Base-by-base conservation (phyloP, 2,113 vertebrate genomes). In the Nothocercus julius region DNA sequence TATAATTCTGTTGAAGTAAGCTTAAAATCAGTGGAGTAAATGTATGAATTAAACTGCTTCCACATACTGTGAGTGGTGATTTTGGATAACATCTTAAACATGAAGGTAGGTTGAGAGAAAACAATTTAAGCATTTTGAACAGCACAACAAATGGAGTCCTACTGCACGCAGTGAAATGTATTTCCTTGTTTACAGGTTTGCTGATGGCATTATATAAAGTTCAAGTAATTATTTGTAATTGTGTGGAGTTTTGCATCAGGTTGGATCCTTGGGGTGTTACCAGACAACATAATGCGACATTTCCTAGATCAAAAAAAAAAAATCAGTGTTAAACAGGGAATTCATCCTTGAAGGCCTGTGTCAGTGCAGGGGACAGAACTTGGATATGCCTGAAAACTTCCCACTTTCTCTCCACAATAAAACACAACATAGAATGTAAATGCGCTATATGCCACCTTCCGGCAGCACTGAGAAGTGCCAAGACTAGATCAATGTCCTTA, bases 281-380 rank as follows among this genome's bases (percentile, higher is more conserved):
- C 2, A 9, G 54, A 5, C 54, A 28, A 16, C 42, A 53, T 2
- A 38, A 47, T 10, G n/a, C 0, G 15, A 11, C 54, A 53, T 76
- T 18, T 21, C 79, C 28, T 4, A 13, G 45, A 3, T 21, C 62
- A 21, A 8, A 21, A 17, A 36, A 36, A 42, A 34, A 25, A 54
- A 4, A 17, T 34, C 56, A 28, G 24, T 6, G 20, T 16, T 8
- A 22, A 66, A 32, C 28, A 11, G 66, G 61, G 34, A 58, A 17
- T 38, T 8, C 1, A 32, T 44, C 25, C 16, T 1, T 0, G 87
- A 0, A 6, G 20, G 0, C 51, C 3, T 5, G 30, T 9, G 32
- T 59, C 40, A 24, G 1, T 6, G 47, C 3, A 1, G 34, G 30
- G 51, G 58, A 18, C 38, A 8, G 68, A 70, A 61, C 34, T 63